Evolutionary conservation across 2,888 invertebrate species (phyloP), one percentile per base, ranked within the genome.

Genomic region (Microplitis deprimator): DNA sequence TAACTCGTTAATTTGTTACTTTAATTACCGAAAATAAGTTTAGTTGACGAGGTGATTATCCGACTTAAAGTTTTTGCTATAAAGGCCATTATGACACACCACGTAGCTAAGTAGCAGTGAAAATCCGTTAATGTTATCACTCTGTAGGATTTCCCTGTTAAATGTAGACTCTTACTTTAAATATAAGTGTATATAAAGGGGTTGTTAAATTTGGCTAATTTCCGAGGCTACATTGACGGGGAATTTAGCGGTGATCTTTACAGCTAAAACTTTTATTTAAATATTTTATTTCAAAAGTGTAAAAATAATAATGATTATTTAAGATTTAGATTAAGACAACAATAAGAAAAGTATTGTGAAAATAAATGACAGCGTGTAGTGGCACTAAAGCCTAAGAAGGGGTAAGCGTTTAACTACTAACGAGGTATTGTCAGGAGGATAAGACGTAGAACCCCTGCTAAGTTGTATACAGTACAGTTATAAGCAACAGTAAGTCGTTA

Each of bases 401-500:
- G 50, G 83, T 85, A 83, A 62, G 67, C 76, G 65, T 76, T 76
- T 74, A 83, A 80, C 83, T 82, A 79, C 86, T 88, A 88, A 88
- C 87, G 88, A 88, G 85, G 83, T 84, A 87, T 88, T 87, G 87
- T 87, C 86, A 83, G 50, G 50, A 50, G 50, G 50, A 50, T 50
- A 50, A 50, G 50, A 50, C 13, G 50, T 50, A 50, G 50, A 50
- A 8, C 50, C 50, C 50, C 50, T 8, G 50, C 29, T 29, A 29
- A 29, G 29, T 29, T 29, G 29, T 29, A 29, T 50, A 50, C 50
- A 76, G 79, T 76, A 75, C 50, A 13, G 50, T 13, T 50, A 50
- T 50, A 50, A 50, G 50, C 50, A 29, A 13, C 13, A 50, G 50
- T 50, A 50, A 50, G 50, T 50, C 50, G 50, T 50, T 50, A 50